Conservation (phyloP, 1,140 invertebrate genomes). For the Himalopsyche phryganea region DNA sequence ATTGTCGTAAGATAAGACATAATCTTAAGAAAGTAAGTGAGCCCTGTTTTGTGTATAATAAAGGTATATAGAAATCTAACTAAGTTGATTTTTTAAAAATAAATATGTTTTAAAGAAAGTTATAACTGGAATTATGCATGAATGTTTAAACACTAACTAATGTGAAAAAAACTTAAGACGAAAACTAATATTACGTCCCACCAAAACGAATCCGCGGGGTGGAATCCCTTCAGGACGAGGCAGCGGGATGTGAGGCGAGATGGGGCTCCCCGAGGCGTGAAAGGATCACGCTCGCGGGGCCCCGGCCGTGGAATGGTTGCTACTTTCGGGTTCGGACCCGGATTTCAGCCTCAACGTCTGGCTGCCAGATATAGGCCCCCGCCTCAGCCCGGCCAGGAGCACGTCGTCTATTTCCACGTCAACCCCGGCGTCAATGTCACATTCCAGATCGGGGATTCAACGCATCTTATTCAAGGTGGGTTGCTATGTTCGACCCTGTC, state of each 20-base stretch:
- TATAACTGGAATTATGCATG: too few relatives aligned
- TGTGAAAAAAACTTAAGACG: too few relatives aligned
- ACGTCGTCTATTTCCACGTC: slow-evolving; percentile 67
- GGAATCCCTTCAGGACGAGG: slow-evolving; percentile 37
- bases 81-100: too few relatives aligned
- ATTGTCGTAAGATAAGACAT: too few relatives aligned
- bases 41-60: too few relatives aligned
- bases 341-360: slow-evolving; percentile 48
- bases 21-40: too few relatives aligned
- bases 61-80: too few relatives aligned
- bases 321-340: slow-evolving; percentile 52
- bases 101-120: too few relatives aligned
- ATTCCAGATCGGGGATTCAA: slow-evolving; percentile 62
- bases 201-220: slow-evolving; percentile 37
- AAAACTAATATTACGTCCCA: background rate
- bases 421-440: slow-evolving; percentile 67
- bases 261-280: background rate
- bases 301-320: slow-evolving; percentile 24
- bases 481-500: too few relatives aligned
- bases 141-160: too few relatives aligned
- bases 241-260: slow-evolving; percentile 19
- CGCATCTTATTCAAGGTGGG: slow-evolving; percentile 61
- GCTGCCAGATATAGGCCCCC: slow-evolving; percentile 27
- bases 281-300: background rate
- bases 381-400: slow-evolving; percentile 41